A percentile compares a stretch with the other conserved stretches of the same genome.
Conservation (phyloP, 92 coral and sea anemone species). For the Parazoanthus atlanticus region DNA sequence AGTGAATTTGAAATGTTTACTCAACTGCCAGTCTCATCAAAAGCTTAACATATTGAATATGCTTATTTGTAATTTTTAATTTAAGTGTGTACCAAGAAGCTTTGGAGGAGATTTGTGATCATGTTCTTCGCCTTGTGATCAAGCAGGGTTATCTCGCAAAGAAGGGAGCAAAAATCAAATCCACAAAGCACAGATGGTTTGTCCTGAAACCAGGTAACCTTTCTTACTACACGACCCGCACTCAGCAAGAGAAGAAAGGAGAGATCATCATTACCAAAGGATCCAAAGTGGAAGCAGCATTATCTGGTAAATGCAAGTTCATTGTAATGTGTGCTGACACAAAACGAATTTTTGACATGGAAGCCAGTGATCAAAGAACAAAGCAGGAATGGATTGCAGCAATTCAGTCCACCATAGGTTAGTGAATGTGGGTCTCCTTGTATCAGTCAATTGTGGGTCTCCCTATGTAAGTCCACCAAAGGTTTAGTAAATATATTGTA, state of each 20-base stretch:
- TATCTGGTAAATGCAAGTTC: conserved; percentile 78
- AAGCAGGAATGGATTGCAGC: conserved; percentile 93
- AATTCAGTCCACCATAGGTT: conserved; percentile 90
- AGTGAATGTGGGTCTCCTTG: neutral
- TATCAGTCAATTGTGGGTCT: too few species aligned
- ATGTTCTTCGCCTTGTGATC: conserved; percentile 72
- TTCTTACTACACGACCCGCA: conserved; percentile 72
- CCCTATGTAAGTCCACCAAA: too few species aligned
- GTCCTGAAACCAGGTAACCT: conserved; percentile 84
- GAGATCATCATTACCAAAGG: conserved; percentile 69
- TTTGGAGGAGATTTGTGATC: conserved; percentile 84
- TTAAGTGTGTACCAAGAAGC: conserved; percentile 83
- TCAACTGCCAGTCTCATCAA: too few species aligned
- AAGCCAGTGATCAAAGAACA: conserved; percentile 85
- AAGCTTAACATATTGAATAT: neutral
- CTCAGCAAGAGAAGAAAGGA: conserved; percentile 84
- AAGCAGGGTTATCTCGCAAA: conserved; percentile 89
- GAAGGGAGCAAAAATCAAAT: conserved; percentile 91
- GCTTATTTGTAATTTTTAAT: neutral
- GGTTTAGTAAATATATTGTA: too few species aligned
- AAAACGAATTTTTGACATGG: conserved; percentile 75
- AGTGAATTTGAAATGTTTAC: too few species aligned
- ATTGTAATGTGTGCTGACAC: conserved; percentile 75
- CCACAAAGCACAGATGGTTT: conserved; percentile 90
- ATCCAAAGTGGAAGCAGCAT: conserved; percentile 71